phyloP scores from a whole-genome alignment of 2,113 vertebrate species.

The Ahaetulla prasina region DNA sequence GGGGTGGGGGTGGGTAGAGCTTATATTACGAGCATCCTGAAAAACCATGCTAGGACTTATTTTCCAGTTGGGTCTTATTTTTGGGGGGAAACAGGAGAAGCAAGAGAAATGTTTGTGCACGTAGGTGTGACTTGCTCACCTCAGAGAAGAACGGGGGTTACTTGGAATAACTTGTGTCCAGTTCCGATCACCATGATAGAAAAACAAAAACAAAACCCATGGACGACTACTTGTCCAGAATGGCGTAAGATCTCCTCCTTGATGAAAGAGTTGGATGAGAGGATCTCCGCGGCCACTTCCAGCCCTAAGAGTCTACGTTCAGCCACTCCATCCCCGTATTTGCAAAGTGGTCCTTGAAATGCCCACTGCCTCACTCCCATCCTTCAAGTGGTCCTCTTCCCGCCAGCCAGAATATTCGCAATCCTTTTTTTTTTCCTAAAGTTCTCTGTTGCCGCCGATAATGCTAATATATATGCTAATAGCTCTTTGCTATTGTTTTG shows the following conservation, averaged over 20 bases:
- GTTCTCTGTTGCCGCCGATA: conserved; percentile 68
- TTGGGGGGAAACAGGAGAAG: not conserved
- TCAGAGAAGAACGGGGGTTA: not conserved
- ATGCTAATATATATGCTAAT: conserved; percentile 90
- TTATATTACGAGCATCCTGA: too few relatives aligned
- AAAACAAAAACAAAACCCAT: not conserved
- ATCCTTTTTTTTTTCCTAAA: not conserved
- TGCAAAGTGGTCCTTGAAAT: not conserved
- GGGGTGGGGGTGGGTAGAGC: too few relatives aligned
- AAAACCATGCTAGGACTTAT: too few relatives aligned
- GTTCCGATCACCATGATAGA: not conserved
- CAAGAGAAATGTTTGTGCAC: not conserved
- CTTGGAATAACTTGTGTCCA: not conserved
- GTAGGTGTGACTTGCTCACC: not conserved
- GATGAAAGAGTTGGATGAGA: not conserved
- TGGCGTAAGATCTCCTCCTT: not conserved
- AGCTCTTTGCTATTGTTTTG: conserved; percentile 99
- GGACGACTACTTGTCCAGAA: not conserved
- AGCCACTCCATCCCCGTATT: not conserved
- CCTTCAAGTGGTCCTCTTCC: conserved; percentile 45
- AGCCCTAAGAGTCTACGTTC: not conserved
- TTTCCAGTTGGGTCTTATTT: too few relatives aligned
- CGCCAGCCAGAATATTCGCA: not conserved
- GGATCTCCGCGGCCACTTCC: not conserved
- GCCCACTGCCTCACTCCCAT: not conserved